These are phyloP conservation scores for Tenthredo livida DNA, from an alignment of 2,888 invertebrate species.

Conservation along the genomic window DNA sequence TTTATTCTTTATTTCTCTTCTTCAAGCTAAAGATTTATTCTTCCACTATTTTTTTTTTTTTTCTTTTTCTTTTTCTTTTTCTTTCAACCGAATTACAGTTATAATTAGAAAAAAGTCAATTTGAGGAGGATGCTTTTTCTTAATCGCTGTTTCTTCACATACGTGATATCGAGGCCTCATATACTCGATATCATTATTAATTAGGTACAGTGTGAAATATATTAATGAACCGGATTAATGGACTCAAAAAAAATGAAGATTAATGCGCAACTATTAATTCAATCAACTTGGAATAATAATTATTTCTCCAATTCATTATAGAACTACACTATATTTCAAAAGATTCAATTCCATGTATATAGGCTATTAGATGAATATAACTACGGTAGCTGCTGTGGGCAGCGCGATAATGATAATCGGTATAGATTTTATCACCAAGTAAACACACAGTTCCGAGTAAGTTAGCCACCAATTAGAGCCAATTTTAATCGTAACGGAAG, in stretches of 20 bases:
- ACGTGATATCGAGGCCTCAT: too few relatives aligned
- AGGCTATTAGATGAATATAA: background rate
- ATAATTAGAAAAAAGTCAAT: too few relatives aligned
- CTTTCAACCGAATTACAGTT: too few relatives aligned
- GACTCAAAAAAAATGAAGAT: background rate
- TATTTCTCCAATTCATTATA: background rate
- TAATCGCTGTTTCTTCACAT: too few relatives aligned
- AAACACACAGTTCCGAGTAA: background rate
- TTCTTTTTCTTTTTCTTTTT: too few relatives aligned
- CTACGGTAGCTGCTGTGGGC: background rate
- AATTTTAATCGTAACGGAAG: slow-evolving; percentile 47
- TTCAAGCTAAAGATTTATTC: too few relatives aligned
- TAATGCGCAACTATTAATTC: background rate
- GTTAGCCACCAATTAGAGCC: slow-evolving; percentile 36
- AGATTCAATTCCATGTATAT: background rate
- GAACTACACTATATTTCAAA: background rate
- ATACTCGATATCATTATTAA: too few relatives aligned
- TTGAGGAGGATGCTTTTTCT: too few relatives aligned
- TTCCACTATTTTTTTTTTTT: too few relatives aligned
- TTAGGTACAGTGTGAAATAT: too few relatives aligned
- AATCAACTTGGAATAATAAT: background rate
- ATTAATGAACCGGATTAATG: too few relatives aligned
- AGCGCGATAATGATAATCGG: slow-evolving; percentile 6
- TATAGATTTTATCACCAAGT: slow-evolving; percentile 21
- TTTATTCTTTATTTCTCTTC: too few relatives aligned